Conservation (phyloP, 1,140 invertebrate genomes). For the Scaptomyza montana region DNA sequence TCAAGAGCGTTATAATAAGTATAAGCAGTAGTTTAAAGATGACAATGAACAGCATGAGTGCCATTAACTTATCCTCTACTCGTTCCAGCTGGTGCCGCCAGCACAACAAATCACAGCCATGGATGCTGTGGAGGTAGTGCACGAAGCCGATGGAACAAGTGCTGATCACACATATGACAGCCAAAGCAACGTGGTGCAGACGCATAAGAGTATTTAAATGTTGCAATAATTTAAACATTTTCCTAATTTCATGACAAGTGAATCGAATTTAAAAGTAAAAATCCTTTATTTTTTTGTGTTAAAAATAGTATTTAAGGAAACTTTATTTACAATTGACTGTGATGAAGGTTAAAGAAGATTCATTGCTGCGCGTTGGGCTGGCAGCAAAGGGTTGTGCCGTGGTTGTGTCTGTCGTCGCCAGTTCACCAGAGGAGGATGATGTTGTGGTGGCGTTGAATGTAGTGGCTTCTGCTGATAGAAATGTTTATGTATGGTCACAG, state of each 20-base stretch:
- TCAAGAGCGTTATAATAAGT: conserved; percentile 29
- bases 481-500: conserved; percentile 79
- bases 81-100: conserved; percentile 17
- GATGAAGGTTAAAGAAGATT: not conserved
- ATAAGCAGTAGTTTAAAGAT: conserved; percentile 37
- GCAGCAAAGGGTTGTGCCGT: conserved; percentile 53
- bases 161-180: not conserved
- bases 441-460: conserved; percentile 49
- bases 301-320: not conserved
- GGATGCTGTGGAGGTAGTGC: conserved; percentile 19
- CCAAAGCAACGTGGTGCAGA: conserved; percentile 26
- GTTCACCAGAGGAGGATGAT: conserved; percentile 34
- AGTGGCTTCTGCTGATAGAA: conserved; percentile 72
- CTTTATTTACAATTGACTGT: conserved; percentile 2
- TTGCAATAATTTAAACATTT: conserved; percentile 21
- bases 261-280: conserved; percentile 5
- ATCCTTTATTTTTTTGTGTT: not conserved
- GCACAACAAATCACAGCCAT: conserved; percentile 42
- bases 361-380: conserved; percentile 25
- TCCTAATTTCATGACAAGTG: conserved; percentile 3
- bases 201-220: conserved; percentile 9
- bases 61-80: conserved; percentile 25
- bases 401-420: conserved; percentile 43
- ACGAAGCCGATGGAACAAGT: conserved; percentile 21
- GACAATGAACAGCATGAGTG: conserved; percentile 23